Conservation (phyloP, 2,113 vertebrate genomes). For the Ochotona princeps region DNA sequence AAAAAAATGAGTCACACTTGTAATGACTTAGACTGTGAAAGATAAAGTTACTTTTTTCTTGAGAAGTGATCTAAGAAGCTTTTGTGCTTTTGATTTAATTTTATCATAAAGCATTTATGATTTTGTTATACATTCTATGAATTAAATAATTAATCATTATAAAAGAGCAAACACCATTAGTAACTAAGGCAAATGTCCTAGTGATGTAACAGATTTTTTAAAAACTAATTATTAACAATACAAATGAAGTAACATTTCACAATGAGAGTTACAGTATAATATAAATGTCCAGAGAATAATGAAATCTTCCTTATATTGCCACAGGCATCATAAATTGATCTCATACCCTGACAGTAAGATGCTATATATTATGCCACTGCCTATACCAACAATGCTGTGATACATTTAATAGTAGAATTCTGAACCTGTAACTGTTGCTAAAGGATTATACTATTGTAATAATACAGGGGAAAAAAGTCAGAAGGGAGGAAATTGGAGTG, state of each 20-base stretch:
- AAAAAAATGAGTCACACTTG: not conserved
- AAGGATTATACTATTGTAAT: no score
- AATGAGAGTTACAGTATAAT: constrained; percentile 28
- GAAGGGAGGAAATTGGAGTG: no score
- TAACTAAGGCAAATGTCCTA: not conserved
- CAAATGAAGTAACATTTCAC: not conserved
- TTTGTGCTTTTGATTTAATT: not conserved
- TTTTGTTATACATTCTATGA: constrained; percentile 14
- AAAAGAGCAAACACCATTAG: not conserved
- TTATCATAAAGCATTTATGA: not conserved
- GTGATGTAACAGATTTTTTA: not conserved
- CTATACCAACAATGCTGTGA: no score
- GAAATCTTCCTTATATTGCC: constrained; percentile 10
- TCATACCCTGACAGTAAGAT: not conserved
- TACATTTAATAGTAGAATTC: no score
- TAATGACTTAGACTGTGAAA: not conserved
- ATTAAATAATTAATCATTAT: constrained; percentile 24
- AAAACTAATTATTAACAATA: not conserved
- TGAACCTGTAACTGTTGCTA: no score
- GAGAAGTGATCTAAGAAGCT: not conserved
- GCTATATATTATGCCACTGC: no score
- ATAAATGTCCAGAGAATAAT: not conserved
- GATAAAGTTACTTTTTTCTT: not conserved
- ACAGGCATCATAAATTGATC: not conserved
- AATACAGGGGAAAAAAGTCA: no score